A percentile compares a stretch with the other conserved stretches of the same genome.
These are phyloP conservation scores for Hyposmocoma kahamanoa DNA, from an alignment of 1,140 invertebrate species.

Conservation along the genomic window DNA sequence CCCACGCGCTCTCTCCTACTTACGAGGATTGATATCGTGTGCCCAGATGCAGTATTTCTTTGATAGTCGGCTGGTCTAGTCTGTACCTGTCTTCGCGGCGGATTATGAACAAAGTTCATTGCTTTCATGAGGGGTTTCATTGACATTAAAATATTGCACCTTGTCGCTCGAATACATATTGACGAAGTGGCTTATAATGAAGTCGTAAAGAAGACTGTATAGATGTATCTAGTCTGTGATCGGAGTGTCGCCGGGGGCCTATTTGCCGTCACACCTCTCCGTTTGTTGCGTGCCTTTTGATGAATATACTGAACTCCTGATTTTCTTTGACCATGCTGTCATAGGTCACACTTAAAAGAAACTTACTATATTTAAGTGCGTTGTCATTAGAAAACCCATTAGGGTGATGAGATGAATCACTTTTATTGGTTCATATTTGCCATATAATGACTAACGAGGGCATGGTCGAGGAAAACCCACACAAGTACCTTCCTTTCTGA, in stretches of 20 bases:
- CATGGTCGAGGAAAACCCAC: slow-evolving; percentile 44
- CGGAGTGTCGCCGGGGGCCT: slow-evolving; percentile 68
- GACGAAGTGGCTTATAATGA: slow-evolving; percentile 46
- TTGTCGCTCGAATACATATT: slow-evolving; percentile 31
- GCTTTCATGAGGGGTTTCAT: too few species aligned
- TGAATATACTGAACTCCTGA: slow-evolving; percentile 49
- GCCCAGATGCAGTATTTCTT: neutral
- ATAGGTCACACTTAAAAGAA: too few species aligned
- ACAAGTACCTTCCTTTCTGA: slow-evolving; percentile 64
- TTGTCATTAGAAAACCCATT: too few species aligned
- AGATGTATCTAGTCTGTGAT: slow-evolving; percentile 71
- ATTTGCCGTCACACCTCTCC: slow-evolving; percentile 64
- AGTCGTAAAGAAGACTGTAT: slow-evolving; percentile 65
- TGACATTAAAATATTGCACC: slow-evolving; percentile 30
- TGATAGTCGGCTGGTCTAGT: too few species aligned
- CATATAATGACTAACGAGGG: slow-evolving; percentile 38
- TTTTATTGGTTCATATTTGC: too few species aligned
- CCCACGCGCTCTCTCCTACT: slow-evolving; percentile 31
- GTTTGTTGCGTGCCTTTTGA: slow-evolving; percentile 71
- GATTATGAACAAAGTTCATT: too few species aligned
- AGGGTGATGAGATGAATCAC: too few species aligned
- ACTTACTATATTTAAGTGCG: too few species aligned
- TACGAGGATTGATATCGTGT: neutral
- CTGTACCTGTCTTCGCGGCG: too few species aligned
- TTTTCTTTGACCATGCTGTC: slow-evolving; percentile 30